phyloP scores from a whole-genome alignment of 30 jellyfish, hydroid and myxozoan species.

The Turritopsis rubra region DNA sequence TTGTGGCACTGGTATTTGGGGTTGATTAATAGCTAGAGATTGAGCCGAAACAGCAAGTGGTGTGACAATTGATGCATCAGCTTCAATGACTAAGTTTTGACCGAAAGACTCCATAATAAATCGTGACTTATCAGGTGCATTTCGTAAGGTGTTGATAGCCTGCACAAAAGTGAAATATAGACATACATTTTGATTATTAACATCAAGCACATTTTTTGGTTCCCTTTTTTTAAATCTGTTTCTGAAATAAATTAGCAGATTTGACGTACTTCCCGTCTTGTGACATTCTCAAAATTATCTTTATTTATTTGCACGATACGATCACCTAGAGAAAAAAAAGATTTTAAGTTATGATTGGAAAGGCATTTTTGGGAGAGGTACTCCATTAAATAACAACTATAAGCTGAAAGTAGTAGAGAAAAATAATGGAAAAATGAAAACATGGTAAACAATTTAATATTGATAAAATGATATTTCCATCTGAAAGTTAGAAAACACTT shows the following conservation, averaged over 20 bases:
- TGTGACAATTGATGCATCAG: slow-evolving; percentile 72
- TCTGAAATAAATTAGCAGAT: background rate
- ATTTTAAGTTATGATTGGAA: background rate
- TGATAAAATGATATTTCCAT: too few species aligned
- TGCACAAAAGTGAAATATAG: background rate
- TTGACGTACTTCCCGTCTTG: slow-evolving; percentile 81
- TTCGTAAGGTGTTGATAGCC: slow-evolving; percentile 86
- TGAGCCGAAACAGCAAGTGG: slow-evolving; percentile 76
- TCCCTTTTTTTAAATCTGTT: too few species aligned
- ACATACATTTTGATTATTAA: background rate
- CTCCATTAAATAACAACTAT: background rate
- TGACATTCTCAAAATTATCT: slow-evolving; percentile 83
- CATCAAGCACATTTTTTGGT: too few species aligned
- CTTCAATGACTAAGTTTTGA: slow-evolving; percentile 71
- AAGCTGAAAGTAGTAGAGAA: background rate
- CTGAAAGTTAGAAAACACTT: too few species aligned
- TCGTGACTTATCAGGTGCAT: slow-evolving; percentile 74
- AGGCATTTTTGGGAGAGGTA: background rate
- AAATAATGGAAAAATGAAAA: background rate
- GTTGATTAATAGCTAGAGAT: slow-evolving; percentile 51
- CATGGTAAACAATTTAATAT: too few species aligned
- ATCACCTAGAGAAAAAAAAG: slow-evolving; percentile 49
- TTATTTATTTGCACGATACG: slow-evolving; percentile 87
- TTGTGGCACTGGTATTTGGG: slow-evolving; percentile 32
- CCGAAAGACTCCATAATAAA: slow-evolving; percentile 90